Percentiles rank a stretch among this genome's conserved stretches.
Evolutionary conservation across 2,113 vertebrate species (phyloP).

Genomic region (Galemys pyrenaicus): DNA sequence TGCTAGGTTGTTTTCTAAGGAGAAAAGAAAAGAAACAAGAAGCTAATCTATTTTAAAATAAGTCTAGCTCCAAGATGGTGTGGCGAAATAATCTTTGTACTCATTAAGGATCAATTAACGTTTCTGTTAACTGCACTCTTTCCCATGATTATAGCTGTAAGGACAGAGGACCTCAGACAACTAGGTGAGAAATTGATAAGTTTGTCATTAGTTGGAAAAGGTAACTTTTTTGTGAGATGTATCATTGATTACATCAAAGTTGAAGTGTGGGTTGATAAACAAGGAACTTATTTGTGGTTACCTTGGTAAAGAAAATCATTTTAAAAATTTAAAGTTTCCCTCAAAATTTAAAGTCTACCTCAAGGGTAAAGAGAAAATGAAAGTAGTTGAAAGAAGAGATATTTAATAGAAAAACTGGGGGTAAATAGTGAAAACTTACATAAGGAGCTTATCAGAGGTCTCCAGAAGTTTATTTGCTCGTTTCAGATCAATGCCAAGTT

Average conservation of each 20-base stretch:
- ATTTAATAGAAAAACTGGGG: not conserved
- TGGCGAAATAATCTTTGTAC: slow-evolving; percentile 79
- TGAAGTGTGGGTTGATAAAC: not conserved
- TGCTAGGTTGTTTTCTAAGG: slow-evolving; percentile 78
- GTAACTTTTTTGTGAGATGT: not conserved
- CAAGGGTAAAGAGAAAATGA: not conserved
- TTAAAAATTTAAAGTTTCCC: not conserved
- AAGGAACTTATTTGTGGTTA: not conserved
- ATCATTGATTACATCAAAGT: not conserved
- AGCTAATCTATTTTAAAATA: slow-evolving; percentile 85
- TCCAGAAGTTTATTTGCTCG: not conserved
- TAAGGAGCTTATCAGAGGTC: not conserved
- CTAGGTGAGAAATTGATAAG: not conserved
- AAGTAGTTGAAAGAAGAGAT: not conserved
- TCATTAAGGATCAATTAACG: slow-evolving; percentile 85
- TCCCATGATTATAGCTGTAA: not conserved
- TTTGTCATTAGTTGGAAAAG: not conserved
- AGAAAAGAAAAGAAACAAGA: slow-evolving; percentile 72
- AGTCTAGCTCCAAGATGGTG: slow-evolving; percentile 75
- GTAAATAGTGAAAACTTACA: not conserved
- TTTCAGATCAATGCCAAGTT: not conserved
- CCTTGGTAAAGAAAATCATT: slow-evolving; percentile 23
- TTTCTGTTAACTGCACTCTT: slow-evolving; percentile 73
- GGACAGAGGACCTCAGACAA: not conserved
- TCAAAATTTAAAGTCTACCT: not conserved